Conservation (phyloP, 2,888 invertebrate species). For the Parnassius smintheus region DNA sequence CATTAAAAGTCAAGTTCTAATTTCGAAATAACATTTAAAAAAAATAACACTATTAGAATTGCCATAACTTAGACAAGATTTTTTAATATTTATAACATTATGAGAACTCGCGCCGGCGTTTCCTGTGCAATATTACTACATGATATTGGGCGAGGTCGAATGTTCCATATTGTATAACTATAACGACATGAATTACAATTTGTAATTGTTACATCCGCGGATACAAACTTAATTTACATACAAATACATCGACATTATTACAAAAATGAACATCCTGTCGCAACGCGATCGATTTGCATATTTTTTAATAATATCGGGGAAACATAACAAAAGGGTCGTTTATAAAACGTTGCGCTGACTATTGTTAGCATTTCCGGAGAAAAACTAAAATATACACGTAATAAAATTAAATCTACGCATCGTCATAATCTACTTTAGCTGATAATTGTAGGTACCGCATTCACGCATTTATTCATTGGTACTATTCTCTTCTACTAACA, state of each 20-base stretch:
- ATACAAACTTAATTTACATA: conserved; percentile 73
- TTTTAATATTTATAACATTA: conserved; percentile 6
- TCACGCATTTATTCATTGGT: conserved; percentile 30
- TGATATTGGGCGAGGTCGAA: conserved; percentile 37
- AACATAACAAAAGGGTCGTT: conserved; percentile 68
- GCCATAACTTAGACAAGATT: neutral
- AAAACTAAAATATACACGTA: conserved; percentile 60
- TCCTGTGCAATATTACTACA: conserved; percentile 36
- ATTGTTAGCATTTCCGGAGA: conserved; percentile 73
- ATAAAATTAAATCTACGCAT: conserved; percentile 70
- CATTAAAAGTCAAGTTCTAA: too few relatives aligned
- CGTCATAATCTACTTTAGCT: conserved; percentile 61
- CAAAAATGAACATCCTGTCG: conserved; percentile 76
- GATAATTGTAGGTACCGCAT: conserved; percentile 53
- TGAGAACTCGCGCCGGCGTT: conserved; percentile 35
- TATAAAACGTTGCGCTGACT: conserved; percentile 60
- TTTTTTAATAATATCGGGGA: conserved; percentile 76
- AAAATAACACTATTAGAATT: too few relatives aligned
- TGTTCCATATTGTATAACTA: conserved; percentile 58
- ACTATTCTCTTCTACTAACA: too few relatives aligned
- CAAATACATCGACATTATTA: conserved; percentile 73
- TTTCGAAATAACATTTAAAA: too few relatives aligned
- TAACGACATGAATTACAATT: conserved; percentile 65
- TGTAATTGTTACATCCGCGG: conserved; percentile 56
- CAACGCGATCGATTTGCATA: conserved; percentile 76